A percentile compares a stretch with the other conserved stretches of the same genome.
Evolutionary conservation across 1,140 invertebrate genomes (phyloP).

Genomic region (Planococcus citri): DNA sequence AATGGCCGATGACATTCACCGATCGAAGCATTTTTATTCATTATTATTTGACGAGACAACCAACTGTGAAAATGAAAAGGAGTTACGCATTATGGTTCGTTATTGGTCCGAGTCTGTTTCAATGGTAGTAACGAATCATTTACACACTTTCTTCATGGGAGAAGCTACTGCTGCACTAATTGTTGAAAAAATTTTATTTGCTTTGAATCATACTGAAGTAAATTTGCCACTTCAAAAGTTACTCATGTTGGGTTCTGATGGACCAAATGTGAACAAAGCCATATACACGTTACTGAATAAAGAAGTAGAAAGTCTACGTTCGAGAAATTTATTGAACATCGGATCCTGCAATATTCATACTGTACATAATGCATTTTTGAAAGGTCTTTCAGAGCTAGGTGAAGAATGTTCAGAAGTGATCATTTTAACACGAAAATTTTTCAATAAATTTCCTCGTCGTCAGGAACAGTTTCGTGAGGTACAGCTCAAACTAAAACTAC

Average conservation of each 20-base stretch:
- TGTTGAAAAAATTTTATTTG: background rate
- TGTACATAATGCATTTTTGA: background rate
- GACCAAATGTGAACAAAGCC: constrained; percentile 11
- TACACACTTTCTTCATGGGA: background rate
- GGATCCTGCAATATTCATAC: background rate
- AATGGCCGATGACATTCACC: too few species aligned
- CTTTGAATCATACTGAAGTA: background rate
- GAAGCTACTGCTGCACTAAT: background rate
- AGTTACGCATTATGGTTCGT: background rate
- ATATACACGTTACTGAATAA: background rate
- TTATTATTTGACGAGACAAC: background rate
- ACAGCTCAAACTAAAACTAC: background rate
- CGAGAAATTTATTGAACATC: background rate
- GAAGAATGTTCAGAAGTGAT: background rate
- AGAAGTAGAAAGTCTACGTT: background rate
- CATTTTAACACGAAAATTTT: background rate
- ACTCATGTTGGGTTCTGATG: background rate
- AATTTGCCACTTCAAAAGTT: background rate
- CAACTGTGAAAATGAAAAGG: background rate
- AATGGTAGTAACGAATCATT: background rate
- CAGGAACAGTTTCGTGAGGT: background rate
- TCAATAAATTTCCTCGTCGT: background rate
- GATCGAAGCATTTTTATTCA: too few species aligned
- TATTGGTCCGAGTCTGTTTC: background rate
- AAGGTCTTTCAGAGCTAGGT: background rate